Evolutionary conservation across 2,797 vertebrate species (phyloP).

Genomic region (Cuniculus paca): DNA sequence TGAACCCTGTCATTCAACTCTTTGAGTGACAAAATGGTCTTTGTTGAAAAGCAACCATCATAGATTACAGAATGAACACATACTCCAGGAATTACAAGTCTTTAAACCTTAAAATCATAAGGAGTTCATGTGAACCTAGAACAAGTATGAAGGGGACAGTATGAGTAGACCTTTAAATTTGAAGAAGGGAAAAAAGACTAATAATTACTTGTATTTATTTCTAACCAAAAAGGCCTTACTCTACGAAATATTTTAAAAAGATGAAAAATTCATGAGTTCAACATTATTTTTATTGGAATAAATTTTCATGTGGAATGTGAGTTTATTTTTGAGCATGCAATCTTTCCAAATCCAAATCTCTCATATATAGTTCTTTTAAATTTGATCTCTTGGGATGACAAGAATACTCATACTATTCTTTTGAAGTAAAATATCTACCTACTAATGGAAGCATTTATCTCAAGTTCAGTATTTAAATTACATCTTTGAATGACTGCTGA

Average conservation of each 20-base stretch:
- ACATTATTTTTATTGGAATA: conserved; percentile 51
- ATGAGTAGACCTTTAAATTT: background rate
- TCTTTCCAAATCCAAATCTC: conserved; percentile 70
- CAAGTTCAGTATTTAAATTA: conserved; percentile 82
- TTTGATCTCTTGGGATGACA: conserved; percentile 67
- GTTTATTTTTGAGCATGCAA: conserved; percentile 48
- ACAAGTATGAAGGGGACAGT: background rate
- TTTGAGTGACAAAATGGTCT: background rate
- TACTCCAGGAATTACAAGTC: background rate
- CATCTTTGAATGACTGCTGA: conserved; percentile 78
- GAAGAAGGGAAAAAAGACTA: background rate
- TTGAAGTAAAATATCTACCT: conserved; percentile 75
- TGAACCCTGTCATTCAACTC: background rate
- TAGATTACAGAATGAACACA: background rate
- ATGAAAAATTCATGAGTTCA: conserved; percentile 39
- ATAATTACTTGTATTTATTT: background rate
- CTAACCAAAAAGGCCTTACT: conserved; percentile 17
- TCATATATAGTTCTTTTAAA: conserved; percentile 64
- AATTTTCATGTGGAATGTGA: conserved; percentile 49
- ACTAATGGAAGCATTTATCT: conserved; percentile 79
- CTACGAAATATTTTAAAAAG: conserved; percentile 19
- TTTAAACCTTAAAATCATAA: background rate
- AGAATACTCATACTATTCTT: conserved; percentile 68
- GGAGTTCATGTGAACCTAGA: background rate
- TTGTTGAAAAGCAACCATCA: background rate